Evolutionary conservation across 2,888 invertebrate species (phyloP), one percentile per base, ranked within the genome.

Genomic region (Lapara coniferarum): DNA sequence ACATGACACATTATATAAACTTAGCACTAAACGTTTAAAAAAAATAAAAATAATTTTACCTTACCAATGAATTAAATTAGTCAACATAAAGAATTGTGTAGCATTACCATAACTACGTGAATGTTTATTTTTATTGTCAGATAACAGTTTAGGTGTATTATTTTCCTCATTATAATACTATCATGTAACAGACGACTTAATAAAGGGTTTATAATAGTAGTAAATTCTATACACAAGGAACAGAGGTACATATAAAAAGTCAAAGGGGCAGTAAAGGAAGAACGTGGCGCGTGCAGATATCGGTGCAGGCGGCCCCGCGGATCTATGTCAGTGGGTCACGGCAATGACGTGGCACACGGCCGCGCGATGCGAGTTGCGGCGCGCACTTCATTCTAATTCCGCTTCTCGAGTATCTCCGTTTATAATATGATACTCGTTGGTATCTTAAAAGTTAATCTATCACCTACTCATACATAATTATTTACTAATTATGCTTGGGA

Each of bases 261-360:
- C 82, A 84, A 84, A 85, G 85, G 84, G 85, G 85, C 83, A 85
- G 85, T 82, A 81, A 84, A 87, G 88, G 88, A 87, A 88, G 88
- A 87, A 86, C 85, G 85, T 85, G 88, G 85, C 87, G 90, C 90
- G 91, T 91, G 90, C 91, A 91, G 90, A 89, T 90, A 90, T 90
- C 90, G 90, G 88, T 89, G 92, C 92, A 92, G 89, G 91, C 92
- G 93, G 94, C 95, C 93, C 94, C 93, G 93, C 91, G 91, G 92
- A 95, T 92, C 94, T 95, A 89, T 95, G 95, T 95, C 95, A 95
- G 95, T 95, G 94, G 95, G 95, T 95, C 95, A 95, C 94, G 93
- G 92, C 94, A 95, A 95, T 95, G 95, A 94, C 94, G 94, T 93
- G 92, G 94, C 93, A 91, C 92, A 92, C 89, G 93, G 93, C 89